Evolutionary conservation across 2,888 invertebrate species (phyloP), one percentile per base, ranked within the genome.

Genomic region (Thalpophila matura): DNA sequence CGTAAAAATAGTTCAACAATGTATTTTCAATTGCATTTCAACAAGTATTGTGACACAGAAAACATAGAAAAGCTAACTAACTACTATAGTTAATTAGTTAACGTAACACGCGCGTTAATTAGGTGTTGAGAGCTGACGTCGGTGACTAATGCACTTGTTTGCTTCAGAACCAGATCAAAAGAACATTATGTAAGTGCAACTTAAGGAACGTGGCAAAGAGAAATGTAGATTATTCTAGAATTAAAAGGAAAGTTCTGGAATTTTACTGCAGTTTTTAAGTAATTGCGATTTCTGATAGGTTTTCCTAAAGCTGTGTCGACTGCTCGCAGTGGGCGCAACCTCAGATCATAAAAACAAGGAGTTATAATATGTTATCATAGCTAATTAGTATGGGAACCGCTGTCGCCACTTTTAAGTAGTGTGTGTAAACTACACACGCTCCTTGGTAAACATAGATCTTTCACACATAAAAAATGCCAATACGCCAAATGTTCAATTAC

Each of bases 131-230:
- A 35, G 42, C 47, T 16, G 38, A 37, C 38, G 12, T 26, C 20
- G 16, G 7, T 60, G 73, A 76, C 37, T 54, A 60, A 73, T 60
- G 35, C 24, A 27, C 9, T 10, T 76, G 72, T 75, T 75, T 56
- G 64, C 64, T 40, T 14, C 43, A 61, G 16, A 53, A 10, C 16
- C 1, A 49, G 24, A 53, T 69, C 35, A 26, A 68, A 55, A 10
- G 7, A 46, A 59, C n/a, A 31, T 9, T 38, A n/a, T 18, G 29
- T 29, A 57, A 56, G 9, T 31, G 10, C 33, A 27, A 42, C 24
- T 47, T 42, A 10, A 35, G 9, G 45, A 42, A 54, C 26, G 5
- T 26, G 1, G 24, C 2, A 6, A 6, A n/a, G 7, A 40, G 20
- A 45, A 10, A 4, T 14, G 33, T 7, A 33, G 22, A 56, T 57